Evolutionary conservation across 2,797 vertebrate genomes (phyloP), one percentile per base, ranked within the genome.

Genomic region (Malacoraja senta): DNA sequence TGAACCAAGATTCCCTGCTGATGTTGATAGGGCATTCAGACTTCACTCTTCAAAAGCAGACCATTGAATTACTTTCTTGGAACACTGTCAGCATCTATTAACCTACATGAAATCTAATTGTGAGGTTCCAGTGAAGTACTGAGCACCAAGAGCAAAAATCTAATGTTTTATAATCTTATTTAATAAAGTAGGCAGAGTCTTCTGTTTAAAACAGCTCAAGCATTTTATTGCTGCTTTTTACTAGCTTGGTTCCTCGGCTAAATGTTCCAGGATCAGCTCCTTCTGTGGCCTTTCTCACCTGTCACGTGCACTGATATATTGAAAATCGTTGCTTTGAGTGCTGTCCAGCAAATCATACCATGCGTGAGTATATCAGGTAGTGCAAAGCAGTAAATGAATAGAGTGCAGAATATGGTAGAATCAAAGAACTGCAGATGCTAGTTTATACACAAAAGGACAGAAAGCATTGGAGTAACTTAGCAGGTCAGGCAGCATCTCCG

Each of bases 31-130:
- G 61, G 84, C 61, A 65, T 68, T 88, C 8, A 88, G 21, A 68
- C 63, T 68, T 88, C 61, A 68, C 15, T 88, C 84, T 65, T 88
- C 15, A 88, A 88, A 65, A 35, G 17, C 61, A 32, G 77, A 17
- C 84, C 84, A 88, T 21, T 88, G 61, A 88, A 88, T 88, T 65
- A 88, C 61, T 65, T 63, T 61, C 13, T 63, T 84, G 19, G n/a
- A 88, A 88, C 19, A 65, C n/a, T 88, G 84, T 35, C 84, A 88
- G n/a, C 84, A 88, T 86, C 29, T 86, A 86, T 86, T 86, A 86
- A 65, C 83, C 61, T 19, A 65, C 58, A 65, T 68, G n/a, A 88
- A 88, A 88, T 68, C n/a, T 88, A 65, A 88, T 35, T 68, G 61
- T 65, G 83, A 88, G 84, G 84, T 88, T 68, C 2, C 84, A 35